Conservation (phyloP, 2,113 vertebrate genomes). For the Cnemophilus loriae region DNA sequence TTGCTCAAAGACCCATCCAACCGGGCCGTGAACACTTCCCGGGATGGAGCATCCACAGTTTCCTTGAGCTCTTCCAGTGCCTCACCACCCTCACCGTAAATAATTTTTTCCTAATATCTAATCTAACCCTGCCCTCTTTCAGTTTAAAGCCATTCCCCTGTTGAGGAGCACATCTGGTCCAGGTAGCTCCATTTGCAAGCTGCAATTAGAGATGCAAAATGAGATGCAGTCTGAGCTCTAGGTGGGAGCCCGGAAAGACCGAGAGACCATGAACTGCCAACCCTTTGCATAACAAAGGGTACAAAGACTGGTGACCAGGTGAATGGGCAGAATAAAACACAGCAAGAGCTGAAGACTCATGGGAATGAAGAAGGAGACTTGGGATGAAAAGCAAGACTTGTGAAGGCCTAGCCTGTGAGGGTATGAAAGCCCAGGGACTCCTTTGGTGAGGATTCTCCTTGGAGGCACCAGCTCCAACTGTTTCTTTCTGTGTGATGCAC, state of each 20-base stretch:
- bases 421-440: neutral
- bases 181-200: neutral
- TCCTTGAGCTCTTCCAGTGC: neutral
- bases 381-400: neutral
- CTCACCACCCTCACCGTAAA: neutral
- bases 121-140: neutral
- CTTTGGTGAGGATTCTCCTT: neutral
- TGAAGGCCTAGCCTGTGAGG: neutral
- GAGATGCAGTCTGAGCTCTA: neutral
- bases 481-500: neutral
- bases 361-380: neutral
- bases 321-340: neutral
- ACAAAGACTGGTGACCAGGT: neutral
- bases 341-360: neutral
- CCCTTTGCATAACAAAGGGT: neutral
- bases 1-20: neutral
- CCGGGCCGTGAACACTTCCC: too few species aligned
- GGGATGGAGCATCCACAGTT: neutral
- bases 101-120: neutral
- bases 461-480: neutral
- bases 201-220: neutral
- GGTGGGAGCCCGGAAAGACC: neutral
- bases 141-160: neutral
- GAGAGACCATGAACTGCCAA: neutral
- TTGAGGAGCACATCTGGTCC: neutral